These are phyloP conservation scores for Ctena decussata DNA, from an alignment of 2,888 invertebrate species.

Conservation along the genomic window DNA sequence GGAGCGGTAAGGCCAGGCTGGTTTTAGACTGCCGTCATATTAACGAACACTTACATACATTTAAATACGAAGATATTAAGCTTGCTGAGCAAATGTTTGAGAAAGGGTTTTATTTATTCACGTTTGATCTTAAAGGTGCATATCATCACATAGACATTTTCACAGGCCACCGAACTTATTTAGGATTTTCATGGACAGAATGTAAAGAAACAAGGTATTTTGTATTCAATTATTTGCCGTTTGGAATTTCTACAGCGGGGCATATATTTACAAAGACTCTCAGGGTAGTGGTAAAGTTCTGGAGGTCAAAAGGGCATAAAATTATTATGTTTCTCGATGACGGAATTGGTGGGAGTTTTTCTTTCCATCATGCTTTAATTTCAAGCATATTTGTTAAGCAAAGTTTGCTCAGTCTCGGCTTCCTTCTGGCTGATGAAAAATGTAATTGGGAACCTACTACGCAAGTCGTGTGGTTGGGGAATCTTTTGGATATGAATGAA, in stretches of 20 bases:
- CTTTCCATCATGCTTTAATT: not conserved
- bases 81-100: constrained; percentile 32
- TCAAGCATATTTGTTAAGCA: not conserved
- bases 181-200: constrained; percentile 45
- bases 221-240: constrained; percentile 45
- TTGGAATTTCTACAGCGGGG: constrained; percentile 49
- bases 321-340: constrained; percentile 57
- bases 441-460: constrained; percentile 26
- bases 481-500: constrained; percentile 4
- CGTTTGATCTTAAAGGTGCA: constrained; percentile 42
- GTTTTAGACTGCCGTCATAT: constrained; percentile 50
- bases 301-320: constrained; percentile 26
- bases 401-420: not conserved
- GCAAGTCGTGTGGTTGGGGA: constrained; percentile 27
- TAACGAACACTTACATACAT: constrained; percentile 39
- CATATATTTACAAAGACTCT: constrained; percentile 55
- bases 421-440: constrained; percentile 13
- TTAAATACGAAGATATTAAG: constrained; percentile 40
- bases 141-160: constrained; percentile 53
- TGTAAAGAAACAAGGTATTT: constrained; percentile 10
- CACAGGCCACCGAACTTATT: constrained; percentile 19
- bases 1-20: constrained; percentile 25
- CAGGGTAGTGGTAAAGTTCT: constrained; percentile 35
- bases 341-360: constrained; percentile 29
- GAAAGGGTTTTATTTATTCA: not conserved